phyloP scores from a whole-genome alignment of 2,797 vertebrate species.

The Hoplostethus mediterraneus region DNA sequence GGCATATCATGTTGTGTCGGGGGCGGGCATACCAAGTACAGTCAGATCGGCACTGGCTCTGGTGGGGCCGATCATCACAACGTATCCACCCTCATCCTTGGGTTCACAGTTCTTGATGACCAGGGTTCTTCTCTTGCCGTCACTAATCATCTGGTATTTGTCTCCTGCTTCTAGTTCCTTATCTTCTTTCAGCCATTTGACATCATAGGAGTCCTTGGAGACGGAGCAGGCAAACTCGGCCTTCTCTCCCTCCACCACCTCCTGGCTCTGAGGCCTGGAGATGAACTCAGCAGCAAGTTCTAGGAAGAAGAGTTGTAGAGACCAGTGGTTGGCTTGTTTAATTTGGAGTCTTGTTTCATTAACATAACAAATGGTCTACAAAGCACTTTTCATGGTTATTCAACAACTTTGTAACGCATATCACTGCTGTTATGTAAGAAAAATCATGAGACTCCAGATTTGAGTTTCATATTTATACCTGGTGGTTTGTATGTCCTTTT shows the following conservation, averaged over 20 bases:
- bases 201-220: constrained; percentile 92
- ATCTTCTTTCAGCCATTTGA: constrained; percentile 90
- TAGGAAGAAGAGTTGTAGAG: constrained; percentile 66
- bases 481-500: too few relatives aligned
- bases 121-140: constrained; percentile 92
- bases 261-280: constrained; percentile 90
- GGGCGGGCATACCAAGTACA: constrained; percentile 88
- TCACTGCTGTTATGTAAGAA: too few relatives aligned
- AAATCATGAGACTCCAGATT: too few relatives aligned
- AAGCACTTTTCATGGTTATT: not conserved
- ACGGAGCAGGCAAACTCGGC: constrained; percentile 95
- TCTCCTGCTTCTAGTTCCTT: constrained; percentile 88
- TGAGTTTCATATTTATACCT: too few relatives aligned
- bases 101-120: constrained; percentile 87
- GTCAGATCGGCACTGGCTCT: constrained; percentile 90
- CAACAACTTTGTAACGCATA: too few relatives aligned
- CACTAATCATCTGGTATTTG: constrained; percentile 91
- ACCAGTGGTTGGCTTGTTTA: not conserved
- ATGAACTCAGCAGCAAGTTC: constrained; percentile 98
- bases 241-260: constrained; percentile 93
- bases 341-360: not conserved
- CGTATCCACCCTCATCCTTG: constrained; percentile 90
- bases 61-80: constrained; percentile 88
- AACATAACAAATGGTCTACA: too few relatives aligned
- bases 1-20: too few relatives aligned